A percentile compares a stretch with the other conserved stretches of the same genome.
Evolutionary conservation across 2,797 vertebrate genomes (phyloP).

Genomic region (Falco novaeseelandiae): DNA sequence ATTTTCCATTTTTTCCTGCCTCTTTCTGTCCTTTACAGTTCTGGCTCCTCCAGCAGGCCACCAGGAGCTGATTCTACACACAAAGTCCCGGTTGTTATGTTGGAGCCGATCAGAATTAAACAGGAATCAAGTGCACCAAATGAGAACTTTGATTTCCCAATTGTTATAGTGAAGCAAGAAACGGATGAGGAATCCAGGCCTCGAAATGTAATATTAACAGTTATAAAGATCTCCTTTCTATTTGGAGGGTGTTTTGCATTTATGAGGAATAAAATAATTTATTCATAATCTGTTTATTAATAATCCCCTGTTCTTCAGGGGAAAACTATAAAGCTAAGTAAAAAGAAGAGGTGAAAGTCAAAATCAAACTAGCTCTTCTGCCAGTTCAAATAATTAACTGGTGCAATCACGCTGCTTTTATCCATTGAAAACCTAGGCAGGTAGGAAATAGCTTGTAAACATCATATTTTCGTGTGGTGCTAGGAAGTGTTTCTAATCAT

Average conservation of each 20-base stretch:
- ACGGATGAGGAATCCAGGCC: slow-evolving; percentile 72
- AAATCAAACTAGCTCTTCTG: neutral
- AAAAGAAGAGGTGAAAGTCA: neutral
- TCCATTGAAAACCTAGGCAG: neutral
- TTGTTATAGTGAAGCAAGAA: slow-evolving; percentile 83
- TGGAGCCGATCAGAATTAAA: slow-evolving; percentile 83
- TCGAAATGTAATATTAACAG: slow-evolving; percentile 60
- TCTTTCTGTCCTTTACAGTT: slow-evolving; percentile 58
- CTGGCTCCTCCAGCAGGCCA: slow-evolving; percentile 80
- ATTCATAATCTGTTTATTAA: neutral
- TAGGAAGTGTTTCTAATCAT: neutral
- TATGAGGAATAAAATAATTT: neutral
- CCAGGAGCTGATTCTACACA: slow-evolving; percentile 82
- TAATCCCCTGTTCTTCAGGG: neutral
- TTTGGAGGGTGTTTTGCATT: neutral
- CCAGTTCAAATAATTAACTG: neutral
- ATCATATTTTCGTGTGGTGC: neutral
- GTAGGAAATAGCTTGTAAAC: neutral
- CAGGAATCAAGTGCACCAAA: slow-evolving; percentile 74
- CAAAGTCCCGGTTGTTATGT: slow-evolving; percentile 79
- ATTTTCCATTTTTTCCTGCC: neutral
- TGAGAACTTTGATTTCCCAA: slow-evolving; percentile 80
- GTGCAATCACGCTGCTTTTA: neutral
- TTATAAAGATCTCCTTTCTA: neutral
- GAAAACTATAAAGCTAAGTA: neutral